A percentile compares a stretch with the other conserved stretches of the same genome.
phyloP scores from a whole-genome alignment of 2,888 invertebrate species.

The Melipona bicolor region DNA sequence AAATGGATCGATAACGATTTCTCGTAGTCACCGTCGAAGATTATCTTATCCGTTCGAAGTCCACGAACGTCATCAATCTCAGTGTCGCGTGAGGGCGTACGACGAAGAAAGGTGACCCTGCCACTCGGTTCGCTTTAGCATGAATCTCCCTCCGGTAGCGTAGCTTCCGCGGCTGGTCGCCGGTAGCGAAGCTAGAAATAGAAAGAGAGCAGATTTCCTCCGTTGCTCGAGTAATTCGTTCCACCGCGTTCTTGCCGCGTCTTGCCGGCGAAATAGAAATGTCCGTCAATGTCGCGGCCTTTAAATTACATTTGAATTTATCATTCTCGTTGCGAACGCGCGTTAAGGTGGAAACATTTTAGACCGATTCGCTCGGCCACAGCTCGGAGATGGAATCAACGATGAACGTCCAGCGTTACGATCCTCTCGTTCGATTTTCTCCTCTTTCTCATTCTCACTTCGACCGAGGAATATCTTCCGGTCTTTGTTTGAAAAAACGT shows the following conservation, averaged over 20 bases:
- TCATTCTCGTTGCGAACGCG: constrained; percentile 2
- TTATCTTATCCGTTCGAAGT: not conserved
- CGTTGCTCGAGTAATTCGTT: constrained; percentile 5
- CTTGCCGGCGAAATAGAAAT: constrained; percentile 23
- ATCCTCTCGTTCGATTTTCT: no score
- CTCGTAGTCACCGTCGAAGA: not conserved
- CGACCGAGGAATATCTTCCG: no score
- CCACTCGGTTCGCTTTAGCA: not conserved
- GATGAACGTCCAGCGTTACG: no score
- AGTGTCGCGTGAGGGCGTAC: not conserved
- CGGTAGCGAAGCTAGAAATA: constrained; percentile 1
- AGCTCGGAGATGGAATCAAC: no score
- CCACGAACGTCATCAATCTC: constrained; percentile 7
- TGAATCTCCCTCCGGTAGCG: not conserved
- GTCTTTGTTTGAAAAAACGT: no score
- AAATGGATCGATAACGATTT: not conserved
- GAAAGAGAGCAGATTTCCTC: constrained; percentile 1
- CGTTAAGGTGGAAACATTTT: no score
- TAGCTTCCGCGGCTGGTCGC: not conserved
- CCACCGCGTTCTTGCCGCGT: no score
- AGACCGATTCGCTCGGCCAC: no score
- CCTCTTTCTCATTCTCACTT: no score
- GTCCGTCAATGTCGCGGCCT: constrained; percentile 37
- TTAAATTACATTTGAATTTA: constrained; percentile 42
- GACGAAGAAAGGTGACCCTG: not conserved